Conservation (phyloP, 2,888 invertebrate species). For the Drosophila prolongata region DNA sequence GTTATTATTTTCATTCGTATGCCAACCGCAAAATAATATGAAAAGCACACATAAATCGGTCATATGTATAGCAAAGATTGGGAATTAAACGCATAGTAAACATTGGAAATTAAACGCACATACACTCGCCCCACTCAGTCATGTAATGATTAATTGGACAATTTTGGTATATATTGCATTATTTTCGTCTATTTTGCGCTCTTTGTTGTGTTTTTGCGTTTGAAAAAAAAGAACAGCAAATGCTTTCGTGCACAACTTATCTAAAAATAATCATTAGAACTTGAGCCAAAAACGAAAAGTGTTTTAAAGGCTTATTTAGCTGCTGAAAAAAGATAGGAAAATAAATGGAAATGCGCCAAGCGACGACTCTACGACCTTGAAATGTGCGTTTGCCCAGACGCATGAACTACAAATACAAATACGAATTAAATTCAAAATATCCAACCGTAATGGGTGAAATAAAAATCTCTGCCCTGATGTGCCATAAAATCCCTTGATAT, state of each 20-base stretch:
- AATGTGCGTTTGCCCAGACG: slow-evolving; percentile 23
- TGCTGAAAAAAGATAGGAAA: slow-evolving; percentile 30
- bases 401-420: slow-evolving; percentile 7
- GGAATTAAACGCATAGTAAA: slow-evolving; percentile 3
- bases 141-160: slow-evolving; percentile 42
- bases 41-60: slow-evolving; percentile 31
- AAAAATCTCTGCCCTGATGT: slow-evolving; percentile 14
- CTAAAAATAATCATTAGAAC: slow-evolving; percentile 73
- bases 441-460: slow-evolving; percentile 13
- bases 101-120: background rate
- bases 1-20: slow-evolving; percentile 24
- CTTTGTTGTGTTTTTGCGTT: slow-evolving; percentile 22
- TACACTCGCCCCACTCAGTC: slow-evolving; percentile 5
- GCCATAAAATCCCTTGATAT: slow-evolving; percentile 39
- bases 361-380: slow-evolving; percentile 62
- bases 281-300: slow-evolving; percentile 68
- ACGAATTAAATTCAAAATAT: slow-evolving; percentile 3
- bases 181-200: slow-evolving; percentile 14
- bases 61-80: slow-evolving; percentile 6
- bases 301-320: slow-evolving; percentile 40
- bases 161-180: slow-evolving; percentile 26
- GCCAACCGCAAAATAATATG: slow-evolving; percentile 36
- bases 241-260: slow-evolving; percentile 53
- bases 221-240: slow-evolving; percentile 19
- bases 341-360: slow-evolving; percentile 47